Percentiles rank a stretch among this genome's conserved stretches.
Conservation (phyloP, 2,888 invertebrate species). For the Phragmatobia fuliginosa region DNA sequence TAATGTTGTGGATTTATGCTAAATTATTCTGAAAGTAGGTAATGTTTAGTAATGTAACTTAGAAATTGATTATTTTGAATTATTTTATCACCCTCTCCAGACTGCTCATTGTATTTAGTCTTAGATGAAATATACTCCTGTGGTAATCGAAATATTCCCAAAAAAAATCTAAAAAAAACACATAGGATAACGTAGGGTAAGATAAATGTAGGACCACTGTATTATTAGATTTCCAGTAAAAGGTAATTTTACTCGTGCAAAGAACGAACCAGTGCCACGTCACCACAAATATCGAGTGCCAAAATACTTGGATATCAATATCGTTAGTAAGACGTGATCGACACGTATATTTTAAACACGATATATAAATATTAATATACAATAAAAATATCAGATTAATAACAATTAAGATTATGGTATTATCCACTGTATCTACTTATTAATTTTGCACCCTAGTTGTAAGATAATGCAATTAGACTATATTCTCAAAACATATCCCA, state of each 20-base stretch:
- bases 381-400: conserved; percentile 52
- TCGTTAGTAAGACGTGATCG: conserved; percentile 43
- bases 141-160: conserved; percentile 80
- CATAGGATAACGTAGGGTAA: conserved; percentile 75
- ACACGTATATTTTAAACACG: conserved; percentile 34
- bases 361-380: conserved; percentile 43
- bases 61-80: conserved; percentile 73
- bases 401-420: conserved; percentile 58
- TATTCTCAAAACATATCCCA: conserved; percentile 80
- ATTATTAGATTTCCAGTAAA: conserved; percentile 71
- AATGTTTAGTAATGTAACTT: conserved; percentile 77
- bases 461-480: conserved; percentile 73
- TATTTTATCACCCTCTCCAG: conserved; percentile 84
- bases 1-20: conserved; percentile 85
- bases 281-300: conserved; percentile 73
- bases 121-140: conserved; percentile 80
- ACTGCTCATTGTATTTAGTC: conserved; percentile 83
- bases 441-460: conserved; percentile 82
- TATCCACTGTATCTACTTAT: conserved; percentile 67
- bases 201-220: conserved; percentile 80
- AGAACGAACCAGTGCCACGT: conserved; percentile 75
- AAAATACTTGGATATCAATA: conserved; percentile 59
- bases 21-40: conserved; percentile 84
- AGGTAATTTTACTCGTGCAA: conserved; percentile 59
- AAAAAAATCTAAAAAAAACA: conserved; percentile 78